phyloP scores from a whole-genome alignment of 2,797 vertebrate species.

The Spinibarbus caldwelli region DNA sequence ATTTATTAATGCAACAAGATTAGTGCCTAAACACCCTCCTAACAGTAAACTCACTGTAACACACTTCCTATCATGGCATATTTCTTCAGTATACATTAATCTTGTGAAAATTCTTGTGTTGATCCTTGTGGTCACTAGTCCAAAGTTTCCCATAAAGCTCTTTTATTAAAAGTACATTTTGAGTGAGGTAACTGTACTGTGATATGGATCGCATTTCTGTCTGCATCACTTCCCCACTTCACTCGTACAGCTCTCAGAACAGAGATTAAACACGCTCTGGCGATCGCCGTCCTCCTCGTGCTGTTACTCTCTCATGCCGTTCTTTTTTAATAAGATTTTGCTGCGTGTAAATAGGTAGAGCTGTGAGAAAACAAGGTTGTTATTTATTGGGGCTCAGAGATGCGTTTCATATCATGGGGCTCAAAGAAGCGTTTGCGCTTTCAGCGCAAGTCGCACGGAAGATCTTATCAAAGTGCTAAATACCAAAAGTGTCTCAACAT shows the following conservation, averaged over 20 bases:
- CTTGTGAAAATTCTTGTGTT: not conserved
- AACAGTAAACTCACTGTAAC: not conserved
- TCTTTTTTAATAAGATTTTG: slow-evolving; percentile 74
- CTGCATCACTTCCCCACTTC: slow-evolving; percentile 51
- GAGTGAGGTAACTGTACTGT: slow-evolving; percentile 46
- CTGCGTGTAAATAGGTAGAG: slow-evolving; percentile 72
- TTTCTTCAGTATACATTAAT: not conserved
- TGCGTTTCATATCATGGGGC: slow-evolving; percentile 61
- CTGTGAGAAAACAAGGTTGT: slow-evolving; percentile 68
- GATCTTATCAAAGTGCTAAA: slow-evolving; percentile 69
- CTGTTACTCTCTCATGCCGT: slow-evolving; percentile 55
- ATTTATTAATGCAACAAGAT: not conserved
- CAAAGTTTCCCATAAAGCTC: slow-evolving; percentile 7
- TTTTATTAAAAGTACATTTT: slow-evolving; percentile 58
- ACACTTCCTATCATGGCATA: not conserved
- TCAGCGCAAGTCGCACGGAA: slow-evolving; percentile 71
- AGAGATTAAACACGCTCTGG: slow-evolving; percentile 67
- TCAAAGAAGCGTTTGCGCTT: slow-evolving; percentile 30
- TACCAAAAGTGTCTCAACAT: slow-evolving; percentile 56
- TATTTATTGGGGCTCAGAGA: slow-evolving; percentile 74
- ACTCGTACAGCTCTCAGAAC: slow-evolving; percentile 60
- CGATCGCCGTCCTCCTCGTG: slow-evolving; percentile 47
- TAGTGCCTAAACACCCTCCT: not conserved
- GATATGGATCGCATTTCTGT: slow-evolving; percentile 58
- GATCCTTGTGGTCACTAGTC: not conserved